phyloP scores from a whole-genome alignment of 1,140 invertebrate genomes.

The Drosophila dunni region DNA sequence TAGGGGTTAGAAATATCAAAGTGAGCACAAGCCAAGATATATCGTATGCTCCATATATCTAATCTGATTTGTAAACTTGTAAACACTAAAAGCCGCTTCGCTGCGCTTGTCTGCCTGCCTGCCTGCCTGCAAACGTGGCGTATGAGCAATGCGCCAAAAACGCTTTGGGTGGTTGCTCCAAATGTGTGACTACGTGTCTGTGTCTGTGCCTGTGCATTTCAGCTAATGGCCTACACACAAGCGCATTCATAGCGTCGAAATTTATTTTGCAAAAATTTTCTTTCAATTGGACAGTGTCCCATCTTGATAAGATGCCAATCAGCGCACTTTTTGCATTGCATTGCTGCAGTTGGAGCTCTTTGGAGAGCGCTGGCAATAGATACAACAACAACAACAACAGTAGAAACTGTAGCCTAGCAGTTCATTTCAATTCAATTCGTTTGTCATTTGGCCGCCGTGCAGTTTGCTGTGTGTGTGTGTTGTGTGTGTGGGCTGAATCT shows the following conservation, averaged over 20 bases:
- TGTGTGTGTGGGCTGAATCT: conserved; percentile 61
- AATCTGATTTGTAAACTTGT: conserved; percentile 73
- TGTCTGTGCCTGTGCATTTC: conserved; percentile 6
- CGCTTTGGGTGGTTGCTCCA: conserved; percentile 65
- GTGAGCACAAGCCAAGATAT: conserved; percentile 37
- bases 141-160: conserved; percentile 55
- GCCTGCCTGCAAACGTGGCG: conserved; percentile 45
- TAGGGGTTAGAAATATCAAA: conserved; percentile 60
- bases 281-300: conserved; percentile 82
- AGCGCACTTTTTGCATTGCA: conserved; percentile 72
- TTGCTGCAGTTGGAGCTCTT: conserved; percentile 14
- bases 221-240: conserved; percentile 40
- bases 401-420: conserved; percentile 40
- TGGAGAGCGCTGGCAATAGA: conserved; percentile 7
- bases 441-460: conserved; percentile 68
- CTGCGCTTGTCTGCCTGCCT: not conserved
- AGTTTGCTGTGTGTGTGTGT: not conserved
- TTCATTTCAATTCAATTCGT: conserved; percentile 83
- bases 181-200: conserved; percentile 17
- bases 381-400: not conserved
- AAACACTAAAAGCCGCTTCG: conserved; percentile 26
- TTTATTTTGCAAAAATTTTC: conserved; percentile 79
- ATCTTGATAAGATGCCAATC: conserved; percentile 84
- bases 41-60: conserved; percentile 57
- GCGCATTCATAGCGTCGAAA: conserved; percentile 61